phyloP scores from a whole-genome alignment of 2,797 vertebrate genomes.

The Eulemur coronatus region DNA sequence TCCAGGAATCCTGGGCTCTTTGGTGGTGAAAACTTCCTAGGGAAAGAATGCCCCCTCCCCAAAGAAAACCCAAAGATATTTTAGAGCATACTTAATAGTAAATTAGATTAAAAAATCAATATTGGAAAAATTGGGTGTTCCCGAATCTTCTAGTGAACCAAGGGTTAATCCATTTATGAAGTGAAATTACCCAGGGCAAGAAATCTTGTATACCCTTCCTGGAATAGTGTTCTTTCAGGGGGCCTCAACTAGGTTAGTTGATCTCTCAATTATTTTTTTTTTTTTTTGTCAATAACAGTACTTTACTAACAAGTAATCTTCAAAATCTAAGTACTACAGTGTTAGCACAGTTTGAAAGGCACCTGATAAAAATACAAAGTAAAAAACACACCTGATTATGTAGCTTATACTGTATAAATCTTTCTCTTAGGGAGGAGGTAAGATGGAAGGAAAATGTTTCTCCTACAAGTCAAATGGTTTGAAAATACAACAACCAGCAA shows the following conservation, averaged over 20 bases:
- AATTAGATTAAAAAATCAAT: neutral
- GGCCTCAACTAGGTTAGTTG: neutral
- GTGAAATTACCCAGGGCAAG: neutral
- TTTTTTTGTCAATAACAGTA: slow-evolving; percentile 50
- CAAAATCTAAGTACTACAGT: slow-evolving; percentile 21
- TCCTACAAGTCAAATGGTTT: neutral
- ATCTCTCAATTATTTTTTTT: slow-evolving; percentile 63
- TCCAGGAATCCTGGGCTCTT: neutral
- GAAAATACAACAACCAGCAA: neutral
- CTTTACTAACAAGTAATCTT: slow-evolving; percentile 61
- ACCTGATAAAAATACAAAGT: slow-evolving; percentile 54
- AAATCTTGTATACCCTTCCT: neutral
- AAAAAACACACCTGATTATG: neutral
- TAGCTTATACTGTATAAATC: slow-evolving; percentile 24
- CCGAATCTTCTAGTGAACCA: slow-evolving; percentile 24
- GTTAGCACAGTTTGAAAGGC: slow-evolving; percentile 63
- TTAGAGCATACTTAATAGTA: neutral
- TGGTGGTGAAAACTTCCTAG: slow-evolving; percentile 12
- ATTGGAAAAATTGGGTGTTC: neutral
- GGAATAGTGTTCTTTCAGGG: slow-evolving; percentile 23
- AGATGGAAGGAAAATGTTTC: neutral
- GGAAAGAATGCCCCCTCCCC: neutral
- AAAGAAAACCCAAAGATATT: neutral
- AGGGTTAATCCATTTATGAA: slow-evolving; percentile 55
- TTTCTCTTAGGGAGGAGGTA: neutral